These are phyloP conservation scores for Stenchaetothrips biformis DNA, from an alignment of 2,888 invertebrate species.

Conservation along the genomic window DNA sequence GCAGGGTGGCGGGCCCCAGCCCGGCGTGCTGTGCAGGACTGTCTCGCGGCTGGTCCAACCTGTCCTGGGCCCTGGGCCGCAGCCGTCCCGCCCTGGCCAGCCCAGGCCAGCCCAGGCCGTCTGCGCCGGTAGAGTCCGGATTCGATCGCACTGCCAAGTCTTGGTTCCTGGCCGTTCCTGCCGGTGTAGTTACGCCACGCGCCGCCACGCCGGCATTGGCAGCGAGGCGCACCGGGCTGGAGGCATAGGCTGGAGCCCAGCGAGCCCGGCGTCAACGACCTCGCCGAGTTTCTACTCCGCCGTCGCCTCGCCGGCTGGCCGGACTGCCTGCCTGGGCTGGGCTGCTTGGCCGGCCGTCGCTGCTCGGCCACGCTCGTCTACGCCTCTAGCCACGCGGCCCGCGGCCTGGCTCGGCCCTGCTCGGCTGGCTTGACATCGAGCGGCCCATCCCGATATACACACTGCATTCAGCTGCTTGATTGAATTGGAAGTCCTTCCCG, in stretches of 20 bases:
- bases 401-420: background rate
- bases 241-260: background rate
- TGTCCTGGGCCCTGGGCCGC: background rate
- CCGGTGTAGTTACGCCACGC: background rate
- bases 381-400: background rate
- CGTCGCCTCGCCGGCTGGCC: constrained; percentile 14
- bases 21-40: background rate
- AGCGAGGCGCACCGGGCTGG: background rate
- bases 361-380: background rate
- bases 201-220: background rate
- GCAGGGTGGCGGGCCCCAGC: background rate
- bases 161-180: background rate
- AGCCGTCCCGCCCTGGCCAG: background rate
- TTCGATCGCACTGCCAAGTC: background rate
- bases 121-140: no score
- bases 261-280: constrained; percentile 7
- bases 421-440: background rate
- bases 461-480: constrained; percentile 20
- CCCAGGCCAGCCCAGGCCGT: background rate
- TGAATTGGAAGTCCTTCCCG: constrained; percentile 24
- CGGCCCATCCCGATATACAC: background rate
- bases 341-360: background rate
- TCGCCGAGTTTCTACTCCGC: constrained; percentile 15
- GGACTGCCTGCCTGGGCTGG: background rate
- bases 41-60: background rate